Evolutionary conservation across 2,888 invertebrate species (phyloP), one percentile per base, ranked within the genome.

Genomic region (Acanthacorydalis orientalis): DNA sequence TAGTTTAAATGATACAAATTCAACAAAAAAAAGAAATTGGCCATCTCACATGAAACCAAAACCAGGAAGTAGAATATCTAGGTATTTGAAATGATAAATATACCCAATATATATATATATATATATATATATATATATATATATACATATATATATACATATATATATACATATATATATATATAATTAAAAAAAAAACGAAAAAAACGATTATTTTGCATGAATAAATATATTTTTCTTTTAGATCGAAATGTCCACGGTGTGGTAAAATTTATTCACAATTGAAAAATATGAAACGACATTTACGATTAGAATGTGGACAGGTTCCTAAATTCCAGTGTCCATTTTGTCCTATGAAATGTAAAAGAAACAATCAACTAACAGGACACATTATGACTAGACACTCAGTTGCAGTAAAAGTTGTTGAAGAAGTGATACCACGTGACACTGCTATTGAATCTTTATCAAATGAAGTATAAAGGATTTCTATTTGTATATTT

Each of bases 301-400:
- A 68, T 53, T 51, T 62, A 49, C 59, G 59, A 49, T 57, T 61
- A 48, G 65, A 67, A 52, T 68, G 68, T 51, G 67, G 66, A 11
- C 60, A 60, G 49, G 59, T 57, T n/a, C 65, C 65, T 2, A 55
- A 52, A 43, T 65, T 63, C 48, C 37, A 37, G 37, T 37, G 37
- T 14, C 37, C 37, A 9, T 60, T 61, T 51, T 46, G 46, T 31
- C 40, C 46, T 11, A 39, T 12, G 12, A 46, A 39, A 31, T 39
- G 39, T 47, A 55, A 55, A 48, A 47, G 55, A 12, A 54, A 55
- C 37, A 55, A 55, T 51, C 55, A 55, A 46, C 45, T 55, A 31
- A 51, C 47, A 33, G 51, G 51, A 49, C 55, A 55, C 50, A 53
- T 55, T 12, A 47, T 51, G 16, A 47, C 15, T 49, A 53, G 46